phyloP scores from a whole-genome alignment of 1,140 invertebrate species.

The Drosophila erecta region DNA sequence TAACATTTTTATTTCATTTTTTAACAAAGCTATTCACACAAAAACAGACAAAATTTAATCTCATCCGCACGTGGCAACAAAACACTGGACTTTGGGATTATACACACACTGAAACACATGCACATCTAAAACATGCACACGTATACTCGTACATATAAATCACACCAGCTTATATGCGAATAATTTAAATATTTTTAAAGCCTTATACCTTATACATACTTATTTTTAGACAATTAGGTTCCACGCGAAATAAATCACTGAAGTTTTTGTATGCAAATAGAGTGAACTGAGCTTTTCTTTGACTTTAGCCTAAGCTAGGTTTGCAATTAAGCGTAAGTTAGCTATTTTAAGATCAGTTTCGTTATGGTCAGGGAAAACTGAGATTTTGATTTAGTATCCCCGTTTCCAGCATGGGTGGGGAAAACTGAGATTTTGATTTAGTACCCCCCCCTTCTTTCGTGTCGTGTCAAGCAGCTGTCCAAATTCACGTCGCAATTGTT shows the following conservation, averaged over 20 bases:
- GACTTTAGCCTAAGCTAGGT: slow-evolving; percentile 22
- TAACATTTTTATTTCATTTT: slow-evolving; percentile 62
- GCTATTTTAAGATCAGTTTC: neutral
- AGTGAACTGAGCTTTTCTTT: slow-evolving; percentile 39
- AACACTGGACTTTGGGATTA: slow-evolving; percentile 70
- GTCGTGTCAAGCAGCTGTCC: slow-evolving; percentile 70
- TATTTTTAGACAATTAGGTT: slow-evolving; percentile 47
- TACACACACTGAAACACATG: slow-evolving; percentile 40
- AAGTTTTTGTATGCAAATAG: slow-evolving; percentile 49
- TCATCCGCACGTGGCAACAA: slow-evolving; percentile 53
- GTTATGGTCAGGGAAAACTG: neutral
- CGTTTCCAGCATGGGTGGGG: neutral
- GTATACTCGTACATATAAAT: slow-evolving; percentile 17
- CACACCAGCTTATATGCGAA: slow-evolving; percentile 39
- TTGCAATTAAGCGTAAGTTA: slow-evolving; percentile 31
- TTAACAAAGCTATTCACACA: slow-evolving; percentile 53
- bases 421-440: slow-evolving; percentile 23
- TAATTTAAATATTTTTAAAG: slow-evolving; percentile 45
- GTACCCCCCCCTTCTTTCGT: slow-evolving; percentile 13
- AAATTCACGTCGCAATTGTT: slow-evolving; percentile 59
- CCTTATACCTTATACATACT: slow-evolving; percentile 18
- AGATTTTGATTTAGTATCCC: slow-evolving; percentile 22
- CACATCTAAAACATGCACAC: slow-evolving; percentile 30
- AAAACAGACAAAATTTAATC: slow-evolving; percentile 53
- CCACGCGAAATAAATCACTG: slow-evolving; percentile 48